These are phyloP conservation scores for Eupleurogrammus muticus DNA, from an alignment of 2,797 vertebrate genomes.

Conservation along the genomic window DNA sequence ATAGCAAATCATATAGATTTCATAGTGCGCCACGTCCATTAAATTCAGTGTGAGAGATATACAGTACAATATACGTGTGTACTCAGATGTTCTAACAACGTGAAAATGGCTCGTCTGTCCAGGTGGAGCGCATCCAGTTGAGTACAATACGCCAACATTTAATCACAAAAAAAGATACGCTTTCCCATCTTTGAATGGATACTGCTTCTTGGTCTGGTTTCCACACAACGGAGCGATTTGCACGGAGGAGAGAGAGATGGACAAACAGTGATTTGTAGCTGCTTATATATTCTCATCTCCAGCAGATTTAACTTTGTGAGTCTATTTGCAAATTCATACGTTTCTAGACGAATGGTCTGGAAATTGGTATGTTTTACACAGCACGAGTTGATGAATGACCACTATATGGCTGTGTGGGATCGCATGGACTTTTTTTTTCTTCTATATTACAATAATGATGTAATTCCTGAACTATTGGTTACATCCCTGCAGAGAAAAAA, in stretches of 20 bases:
- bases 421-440: conserved; percentile 39
- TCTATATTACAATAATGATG: conserved; percentile 74
- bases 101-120: conserved; percentile 71
- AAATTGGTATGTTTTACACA: conserved; percentile 19
- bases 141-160: conserved; percentile 81
- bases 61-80: conserved; percentile 29
- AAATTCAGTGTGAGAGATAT: conserved; percentile 45
- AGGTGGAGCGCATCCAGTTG: conserved; percentile 72
- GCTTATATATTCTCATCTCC: conserved; percentile 47
- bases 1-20: conserved; percentile 18
- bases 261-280: conserved; percentile 35
- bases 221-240: conserved; percentile 70
- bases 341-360: conserved; percentile 51
- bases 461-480: conserved; percentile 75
- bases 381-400: conserved; percentile 29
- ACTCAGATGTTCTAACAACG: conserved; percentile 55
- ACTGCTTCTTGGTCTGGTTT: conserved; percentile 61
- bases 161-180: conserved; percentile 73
- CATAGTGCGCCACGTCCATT: conserved; percentile 40
- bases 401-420: conserved; percentile 23
- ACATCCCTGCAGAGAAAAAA: conserved; percentile 61
- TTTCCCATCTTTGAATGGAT: conserved; percentile 67
- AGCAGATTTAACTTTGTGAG: conserved; percentile 21
- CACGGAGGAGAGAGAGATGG: conserved; percentile 53
- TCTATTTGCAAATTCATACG: conserved; percentile 49